Percentiles rank a stretch among this genome's conserved stretches.
These are phyloP conservation scores for Pseudococcus longispinus DNA, from an alignment of 2,888 invertebrate species.

Conservation along the genomic window DNA sequence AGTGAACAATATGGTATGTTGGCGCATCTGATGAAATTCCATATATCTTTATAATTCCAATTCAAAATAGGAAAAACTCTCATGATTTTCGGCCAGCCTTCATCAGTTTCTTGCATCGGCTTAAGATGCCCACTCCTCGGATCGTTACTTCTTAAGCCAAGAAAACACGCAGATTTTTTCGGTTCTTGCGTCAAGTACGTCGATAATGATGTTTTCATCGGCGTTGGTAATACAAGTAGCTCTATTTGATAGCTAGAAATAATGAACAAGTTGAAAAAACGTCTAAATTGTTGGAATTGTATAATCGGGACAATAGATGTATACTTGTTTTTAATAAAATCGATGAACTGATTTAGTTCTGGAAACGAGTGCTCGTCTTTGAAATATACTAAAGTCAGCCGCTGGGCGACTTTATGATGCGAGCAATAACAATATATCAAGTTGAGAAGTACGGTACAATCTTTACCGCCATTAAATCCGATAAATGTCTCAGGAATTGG, in stretches of 20 bases:
- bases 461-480: constrained; percentile 98
- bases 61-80: constrained; percentile 89
- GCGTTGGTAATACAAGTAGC: not conserved
- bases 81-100: constrained; percentile 88
- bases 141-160: constrained; percentile 39
- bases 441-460: constrained; percentile 91
- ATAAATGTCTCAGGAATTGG: constrained; percentile 80
- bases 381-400: constrained; percentile 76
- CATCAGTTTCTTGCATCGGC: constrained; percentile 76
- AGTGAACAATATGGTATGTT: constrained; percentile 88
- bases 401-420: not conserved
- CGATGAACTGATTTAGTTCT: constrained; percentile 86
- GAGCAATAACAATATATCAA: constrained; percentile 67
- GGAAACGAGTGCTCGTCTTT: constrained; percentile 80
- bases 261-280: not conserved
- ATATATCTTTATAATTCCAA: constrained; percentile 90
- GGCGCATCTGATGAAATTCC: constrained; percentile 82
- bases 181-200: not conserved
- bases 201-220: constrained; percentile 18
- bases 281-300: too few relatives aligned
- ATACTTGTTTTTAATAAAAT: constrained; percentile 69
- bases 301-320: not conserved
- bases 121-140: constrained; percentile 42
- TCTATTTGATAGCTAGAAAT: constrained; percentile 31
- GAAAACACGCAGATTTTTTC: constrained; percentile 26